phyloP scores from a whole-genome alignment of 1,140 invertebrate species.

The Subanguina moxae region DNA sequence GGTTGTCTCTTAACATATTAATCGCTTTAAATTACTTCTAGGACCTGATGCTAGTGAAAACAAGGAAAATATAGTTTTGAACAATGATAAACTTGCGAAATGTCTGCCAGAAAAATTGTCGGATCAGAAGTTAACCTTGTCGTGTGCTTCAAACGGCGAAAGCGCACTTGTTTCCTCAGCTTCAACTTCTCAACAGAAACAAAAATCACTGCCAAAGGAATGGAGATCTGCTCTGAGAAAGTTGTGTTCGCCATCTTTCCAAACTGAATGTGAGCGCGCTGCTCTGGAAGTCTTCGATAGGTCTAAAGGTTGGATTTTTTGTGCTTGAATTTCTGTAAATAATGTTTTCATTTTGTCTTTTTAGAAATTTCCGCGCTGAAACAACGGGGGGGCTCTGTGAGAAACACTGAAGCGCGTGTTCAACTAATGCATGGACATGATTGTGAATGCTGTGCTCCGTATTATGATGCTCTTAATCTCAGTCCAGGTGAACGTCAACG shows the following conservation, averaged over 20 bases:
- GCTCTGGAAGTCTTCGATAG: conserved; percentile 7
- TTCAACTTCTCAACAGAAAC: too few species aligned
- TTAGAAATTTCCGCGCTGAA: conserved; percentile 11
- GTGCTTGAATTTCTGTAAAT: not conserved
- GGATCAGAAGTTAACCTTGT: too few species aligned
- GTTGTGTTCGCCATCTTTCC: conserved; percentile 2
- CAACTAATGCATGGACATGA: conserved; percentile 16
- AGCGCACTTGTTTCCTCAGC: too few species aligned
- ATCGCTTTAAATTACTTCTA: too few species aligned
- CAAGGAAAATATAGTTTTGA: too few species aligned
- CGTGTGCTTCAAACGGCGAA: too few species aligned
- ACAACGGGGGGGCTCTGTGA: not conserved
- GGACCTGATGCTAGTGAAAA: too few species aligned
- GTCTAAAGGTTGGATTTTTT: not conserved
- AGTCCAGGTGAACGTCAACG: not conserved
- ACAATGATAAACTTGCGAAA: too few species aligned
- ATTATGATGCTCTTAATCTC: conserved; percentile 16
- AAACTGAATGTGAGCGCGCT: conserved; percentile 5
- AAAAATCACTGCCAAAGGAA: too few species aligned
- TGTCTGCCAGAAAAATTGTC: too few species aligned
- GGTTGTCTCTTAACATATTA: too few species aligned
- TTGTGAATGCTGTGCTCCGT: conserved; percentile 10
- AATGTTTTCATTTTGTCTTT: not conserved
- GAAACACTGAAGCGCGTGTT: conserved; percentile 2
- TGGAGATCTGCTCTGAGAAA: not conserved